Conservation (phyloP, 2,888 invertebrate species). For the Lagria hirta region DNA sequence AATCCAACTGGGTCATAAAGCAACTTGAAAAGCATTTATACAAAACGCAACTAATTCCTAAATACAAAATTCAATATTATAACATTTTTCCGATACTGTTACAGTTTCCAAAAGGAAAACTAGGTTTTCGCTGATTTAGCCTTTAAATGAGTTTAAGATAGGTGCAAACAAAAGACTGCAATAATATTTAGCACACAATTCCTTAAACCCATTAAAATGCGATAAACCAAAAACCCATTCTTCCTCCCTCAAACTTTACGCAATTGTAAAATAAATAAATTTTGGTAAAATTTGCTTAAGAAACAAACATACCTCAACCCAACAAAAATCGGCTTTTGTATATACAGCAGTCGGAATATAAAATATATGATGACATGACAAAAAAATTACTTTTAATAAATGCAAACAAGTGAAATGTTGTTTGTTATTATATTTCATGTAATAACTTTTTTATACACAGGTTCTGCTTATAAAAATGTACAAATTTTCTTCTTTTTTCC, state of each 20-base stretch:
- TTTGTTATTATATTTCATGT: constrained; percentile 21
- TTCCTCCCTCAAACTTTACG: too few relatives aligned
- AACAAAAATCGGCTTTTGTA: constrained; percentile 18
- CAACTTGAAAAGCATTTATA: constrained; percentile 35
- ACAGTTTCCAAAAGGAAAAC: too few relatives aligned
- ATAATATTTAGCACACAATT: too few relatives aligned
- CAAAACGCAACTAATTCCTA: constrained; percentile 37
- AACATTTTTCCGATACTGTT: constrained; percentile 15
- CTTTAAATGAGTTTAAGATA: too few relatives aligned
- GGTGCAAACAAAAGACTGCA: too few relatives aligned
- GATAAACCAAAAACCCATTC: too few relatives aligned
- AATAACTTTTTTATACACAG: constrained; percentile 28
- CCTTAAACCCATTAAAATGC: too few relatives aligned
- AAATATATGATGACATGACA: constrained; percentile 13
- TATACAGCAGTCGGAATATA: constrained; percentile 29
- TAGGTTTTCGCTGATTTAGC: too few relatives aligned
- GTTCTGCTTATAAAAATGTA: constrained; percentile 34
- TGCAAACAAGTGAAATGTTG: constrained; percentile 27
- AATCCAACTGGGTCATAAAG: constrained; percentile 42
- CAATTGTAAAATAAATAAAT: constrained; percentile 23
- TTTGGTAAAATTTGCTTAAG: constrained; percentile 22
- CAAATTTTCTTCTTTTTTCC: constrained; percentile 29
- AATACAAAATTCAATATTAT: constrained; percentile 25
- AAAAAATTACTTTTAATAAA: constrained; percentile 22
- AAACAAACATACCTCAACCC: constrained; percentile 29